Base-by-base conservation (phyloP, 37 sponge, comb jelly and placozoan species). In the Spongia lamella region DNA sequence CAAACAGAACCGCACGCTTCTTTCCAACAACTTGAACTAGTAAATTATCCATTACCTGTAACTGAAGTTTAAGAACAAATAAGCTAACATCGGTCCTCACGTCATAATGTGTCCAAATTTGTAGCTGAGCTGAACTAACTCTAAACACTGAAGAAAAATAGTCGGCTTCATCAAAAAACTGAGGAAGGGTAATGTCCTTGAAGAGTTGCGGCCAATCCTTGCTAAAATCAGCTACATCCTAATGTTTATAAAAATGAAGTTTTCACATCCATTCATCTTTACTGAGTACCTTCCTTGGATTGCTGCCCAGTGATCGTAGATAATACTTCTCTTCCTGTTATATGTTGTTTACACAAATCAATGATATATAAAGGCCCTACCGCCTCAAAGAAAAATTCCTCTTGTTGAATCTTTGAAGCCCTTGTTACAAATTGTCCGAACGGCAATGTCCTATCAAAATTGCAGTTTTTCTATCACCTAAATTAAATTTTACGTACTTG, bases 81-180 rank as follows among this genome's bases (percentile, higher is more conserved):
- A 13, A 76, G n/a, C n/a, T n/a, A n/a, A n/a, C n/a, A n/a, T n/a
- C n/a, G n/a, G n/a, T n/a, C n/a, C 84, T 61, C 51, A 94, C 95
- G 84, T 96, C 97, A 61, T 93, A 96, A 68, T 96, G 97, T 2
- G 97, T 96, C 94, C 94, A 96, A 0, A 96, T 76, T 30, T 84
- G 84, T 1, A 92, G 53, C n/a, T 67, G 73, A 34, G 93, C 66
- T 38, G 97, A 96, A 25, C 88, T 77, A 5, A 96, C 55, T 38
- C 97, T 70, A 7, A 96, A 53, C 24, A 96, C 93, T 38, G 88
- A 88, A 21, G 97, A 96, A 68, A 96, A 96, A 32, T 65, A 75
- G 53, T 84, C 32, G 0, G 64, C 70, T 3, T 75, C 56, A 13
- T 68, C 76, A 64, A 86, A 89, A 50, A 87, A 77, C 1, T 56